Conservation (phyloP, 1,140 invertebrate species). For the Panagrolaimus sp. region DNA sequence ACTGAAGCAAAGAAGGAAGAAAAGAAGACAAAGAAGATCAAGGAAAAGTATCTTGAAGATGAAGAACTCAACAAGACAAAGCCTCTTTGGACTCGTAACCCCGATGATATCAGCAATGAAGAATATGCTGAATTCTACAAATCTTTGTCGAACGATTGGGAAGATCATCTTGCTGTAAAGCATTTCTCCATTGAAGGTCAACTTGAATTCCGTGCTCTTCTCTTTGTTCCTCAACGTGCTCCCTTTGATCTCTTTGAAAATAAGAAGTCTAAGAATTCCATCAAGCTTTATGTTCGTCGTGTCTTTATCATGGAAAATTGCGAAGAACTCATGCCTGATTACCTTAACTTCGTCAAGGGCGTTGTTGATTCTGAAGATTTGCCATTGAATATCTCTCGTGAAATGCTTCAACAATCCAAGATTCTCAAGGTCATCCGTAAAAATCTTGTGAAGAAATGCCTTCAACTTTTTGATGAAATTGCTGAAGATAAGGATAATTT, state of each 20-base stretch:
- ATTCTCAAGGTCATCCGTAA: slow-evolving; percentile 95
- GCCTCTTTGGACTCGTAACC: slow-evolving; percentile 95
- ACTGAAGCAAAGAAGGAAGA: slow-evolving; percentile 73
- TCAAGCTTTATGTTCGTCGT: slow-evolving; percentile 89
- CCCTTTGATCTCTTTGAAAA: slow-evolving; percentile 98
- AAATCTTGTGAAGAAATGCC: slow-evolving; percentile 94
- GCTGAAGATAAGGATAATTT: slow-evolving; percentile 92
- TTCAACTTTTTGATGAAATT: slow-evolving; percentile 91
- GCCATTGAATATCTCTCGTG: slow-evolving; percentile 93
- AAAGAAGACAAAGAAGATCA: slow-evolving; percentile 87
- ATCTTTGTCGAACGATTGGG: slow-evolving; percentile 95
- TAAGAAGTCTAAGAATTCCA: slow-evolving; percentile 95
- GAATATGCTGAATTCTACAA: slow-evolving; percentile 99
- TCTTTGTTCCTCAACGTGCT: slow-evolving; percentile 86
- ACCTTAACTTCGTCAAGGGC: slow-evolving; percentile 73
- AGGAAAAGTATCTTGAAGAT: slow-evolving; percentile 91
- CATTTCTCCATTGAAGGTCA: slow-evolving; percentile 98
- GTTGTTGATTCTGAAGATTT: slow-evolving; percentile 96
- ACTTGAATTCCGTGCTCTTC: slow-evolving; percentile 87
- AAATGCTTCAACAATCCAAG: slow-evolving; percentile 97
- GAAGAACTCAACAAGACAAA: slow-evolving; percentile 99
- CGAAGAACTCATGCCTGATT: slow-evolving; percentile 94
- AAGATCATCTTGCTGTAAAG: slow-evolving; percentile 94
- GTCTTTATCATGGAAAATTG: slow-evolving; percentile 93
- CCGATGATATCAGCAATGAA: slow-evolving; percentile 91